phyloP scores from a whole-genome alignment of 2,113 vertebrate species.

The Chauna torquata region DNA sequence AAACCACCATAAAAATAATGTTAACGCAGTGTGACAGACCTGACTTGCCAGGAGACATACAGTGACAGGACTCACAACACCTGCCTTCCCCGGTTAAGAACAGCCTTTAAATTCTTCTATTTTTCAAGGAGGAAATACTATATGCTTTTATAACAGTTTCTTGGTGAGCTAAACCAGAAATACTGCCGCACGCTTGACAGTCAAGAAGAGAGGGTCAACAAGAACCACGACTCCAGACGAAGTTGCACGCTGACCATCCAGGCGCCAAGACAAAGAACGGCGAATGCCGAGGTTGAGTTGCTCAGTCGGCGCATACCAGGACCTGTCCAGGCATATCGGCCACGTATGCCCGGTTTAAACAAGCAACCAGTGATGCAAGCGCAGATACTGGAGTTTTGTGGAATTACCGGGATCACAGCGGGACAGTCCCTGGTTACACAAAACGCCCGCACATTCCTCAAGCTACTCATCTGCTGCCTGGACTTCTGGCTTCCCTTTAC shows the following conservation, averaged over 20 bases:
- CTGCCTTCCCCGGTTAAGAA: not conserved
- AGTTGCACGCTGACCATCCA: not conserved
- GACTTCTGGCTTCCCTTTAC: not conserved
- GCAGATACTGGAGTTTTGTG: not conserved
- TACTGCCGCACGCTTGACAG: not conserved
- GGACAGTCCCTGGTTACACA: not conserved
- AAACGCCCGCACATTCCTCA: accelerated
- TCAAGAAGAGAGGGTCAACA: not conserved
- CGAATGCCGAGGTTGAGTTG: not conserved
- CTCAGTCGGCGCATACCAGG: not conserved
- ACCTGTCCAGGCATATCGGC: not conserved
- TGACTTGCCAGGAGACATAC: not conserved
- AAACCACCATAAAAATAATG: not conserved
- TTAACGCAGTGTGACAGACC: not conserved
- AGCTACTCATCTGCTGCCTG: not conserved
- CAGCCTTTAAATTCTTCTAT: not conserved
- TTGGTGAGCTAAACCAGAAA: not conserved
- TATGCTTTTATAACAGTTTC: not conserved
- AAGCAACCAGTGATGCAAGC: not conserved
- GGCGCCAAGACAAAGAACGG: not conserved
- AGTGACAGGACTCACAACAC: not conserved
- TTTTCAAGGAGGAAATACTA: not conserved
- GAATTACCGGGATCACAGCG: accelerated
- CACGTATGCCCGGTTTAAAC: not conserved
- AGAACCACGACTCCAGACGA: not conserved